Conservation (phyloP, 2,797 vertebrate genomes). For the Avahi laniger region DNA sequence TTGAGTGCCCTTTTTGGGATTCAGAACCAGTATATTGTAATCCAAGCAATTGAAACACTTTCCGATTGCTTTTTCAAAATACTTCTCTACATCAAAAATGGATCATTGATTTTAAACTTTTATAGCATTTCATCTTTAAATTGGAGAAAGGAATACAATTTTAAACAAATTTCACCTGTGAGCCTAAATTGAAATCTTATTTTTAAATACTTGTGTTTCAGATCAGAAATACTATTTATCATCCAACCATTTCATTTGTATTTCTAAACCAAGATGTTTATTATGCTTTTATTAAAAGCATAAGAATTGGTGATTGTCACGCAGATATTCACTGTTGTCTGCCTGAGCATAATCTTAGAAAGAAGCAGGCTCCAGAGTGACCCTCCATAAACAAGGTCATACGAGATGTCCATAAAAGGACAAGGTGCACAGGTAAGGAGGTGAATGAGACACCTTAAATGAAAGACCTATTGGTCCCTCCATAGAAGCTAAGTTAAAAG, state of each 20-base stretch:
- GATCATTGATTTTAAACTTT: neutral
- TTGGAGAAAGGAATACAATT: neutral
- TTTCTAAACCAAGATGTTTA: neutral
- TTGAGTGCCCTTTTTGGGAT: neutral
- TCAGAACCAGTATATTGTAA: neutral
- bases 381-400: neutral
- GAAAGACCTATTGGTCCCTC: neutral
- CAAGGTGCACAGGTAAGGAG: neutral
- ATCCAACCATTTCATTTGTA: neutral
- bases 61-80: neutral
- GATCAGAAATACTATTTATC: neutral
- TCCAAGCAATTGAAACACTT: neutral
- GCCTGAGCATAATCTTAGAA: neutral
- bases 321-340: neutral
- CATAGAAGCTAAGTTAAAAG: constrained; percentile 6
- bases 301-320: neutral
- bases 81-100: neutral
- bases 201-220: neutral
- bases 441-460: neutral
- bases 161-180: neutral
- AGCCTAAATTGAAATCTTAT: neutral
- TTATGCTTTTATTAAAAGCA: neutral
- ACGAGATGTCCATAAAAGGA: neutral
- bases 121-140: neutral
- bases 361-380: neutral